A percentile compares a stretch with the other conserved stretches of the same genome.
Conservation (phyloP, 2,113 vertebrate species). For the Nipponia nippon region DNA sequence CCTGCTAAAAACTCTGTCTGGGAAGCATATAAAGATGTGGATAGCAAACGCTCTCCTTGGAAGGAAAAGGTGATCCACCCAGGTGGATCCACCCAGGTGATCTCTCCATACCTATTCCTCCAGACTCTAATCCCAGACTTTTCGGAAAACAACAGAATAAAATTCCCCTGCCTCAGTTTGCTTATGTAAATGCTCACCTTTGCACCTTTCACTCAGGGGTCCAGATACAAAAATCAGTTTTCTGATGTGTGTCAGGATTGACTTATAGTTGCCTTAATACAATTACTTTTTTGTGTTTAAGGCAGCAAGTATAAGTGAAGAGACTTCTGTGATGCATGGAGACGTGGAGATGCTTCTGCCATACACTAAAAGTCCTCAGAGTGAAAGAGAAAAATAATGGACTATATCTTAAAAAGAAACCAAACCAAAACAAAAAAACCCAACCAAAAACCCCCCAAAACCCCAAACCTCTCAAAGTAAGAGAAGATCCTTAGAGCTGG, state of each 20-base stretch:
- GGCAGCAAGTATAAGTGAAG: background rate
- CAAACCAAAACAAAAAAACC: too few species aligned
- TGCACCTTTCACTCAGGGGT: background rate
- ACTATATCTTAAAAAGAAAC: background rate
- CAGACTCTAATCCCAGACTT: background rate
- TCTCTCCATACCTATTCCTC: background rate
- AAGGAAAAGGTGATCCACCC: background rate
- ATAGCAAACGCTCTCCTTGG: background rate
- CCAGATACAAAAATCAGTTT: background rate
- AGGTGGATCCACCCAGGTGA: background rate
- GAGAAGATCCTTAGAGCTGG: slow-evolving; percentile 63
- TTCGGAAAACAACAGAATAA: background rate
- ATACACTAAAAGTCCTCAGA: background rate
- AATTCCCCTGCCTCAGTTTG: background rate
- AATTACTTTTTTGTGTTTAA: background rate
- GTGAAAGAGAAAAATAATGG: background rate
- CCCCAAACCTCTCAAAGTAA: slow-evolving; percentile 7
- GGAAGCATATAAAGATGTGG: background rate
- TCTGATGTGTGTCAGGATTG: background rate
- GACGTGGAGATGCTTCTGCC: background rate
- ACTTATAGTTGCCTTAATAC: background rate
- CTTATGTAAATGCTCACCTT: background rate
- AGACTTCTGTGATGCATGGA: background rate
- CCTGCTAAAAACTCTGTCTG: background rate
- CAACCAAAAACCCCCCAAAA: background rate